Evolutionary conservation across 2,888 invertebrate species (phyloP).

Genomic region (Lamellibrachia satsuma): DNA sequence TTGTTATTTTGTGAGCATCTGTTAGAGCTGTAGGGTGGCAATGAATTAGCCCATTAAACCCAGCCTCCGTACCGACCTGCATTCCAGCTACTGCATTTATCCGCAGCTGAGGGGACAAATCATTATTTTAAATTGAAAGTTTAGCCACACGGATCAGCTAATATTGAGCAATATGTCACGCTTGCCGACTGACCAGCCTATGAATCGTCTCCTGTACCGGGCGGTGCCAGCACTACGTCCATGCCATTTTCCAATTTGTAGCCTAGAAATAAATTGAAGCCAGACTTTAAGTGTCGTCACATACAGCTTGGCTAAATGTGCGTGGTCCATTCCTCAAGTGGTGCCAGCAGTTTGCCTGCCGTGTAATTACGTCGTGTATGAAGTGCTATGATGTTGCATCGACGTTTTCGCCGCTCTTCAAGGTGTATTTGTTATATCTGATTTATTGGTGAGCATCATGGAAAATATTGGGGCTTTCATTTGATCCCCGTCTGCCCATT

Average conservation of each 20-base stretch:
- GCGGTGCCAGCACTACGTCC: not conserved
- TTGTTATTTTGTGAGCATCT: not conserved
- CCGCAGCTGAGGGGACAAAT: not conserved
- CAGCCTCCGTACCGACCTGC: not conserved
- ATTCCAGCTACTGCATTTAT: not conserved
- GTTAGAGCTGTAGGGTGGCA: not conserved
- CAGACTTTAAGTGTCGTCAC: not conserved
- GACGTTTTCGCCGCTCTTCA: not conserved
- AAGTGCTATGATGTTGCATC: not conserved
- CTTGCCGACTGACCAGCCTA: not conserved
- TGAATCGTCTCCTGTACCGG: not conserved
- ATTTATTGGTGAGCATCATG: not conserved
- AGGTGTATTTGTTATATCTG: constrained; percentile 11
- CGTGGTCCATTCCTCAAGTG: not conserved
- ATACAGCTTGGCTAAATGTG: not conserved
- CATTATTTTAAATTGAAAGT: constrained; percentile 11
- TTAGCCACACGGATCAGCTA: not conserved
- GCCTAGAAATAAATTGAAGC: constrained; percentile 4
- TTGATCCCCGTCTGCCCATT: not conserved
- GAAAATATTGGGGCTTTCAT: not conserved
- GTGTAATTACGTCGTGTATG: not conserved
- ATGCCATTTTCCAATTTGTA: not conserved
- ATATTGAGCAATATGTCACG: constrained; percentile 12
- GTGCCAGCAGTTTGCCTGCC: not conserved
- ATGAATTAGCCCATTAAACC: not conserved